A percentile compares a stretch with the other conserved stretches of the same genome.
Conservation (phyloP, 2,797 vertebrate genomes). For the Smutsia gigantea region DNA sequence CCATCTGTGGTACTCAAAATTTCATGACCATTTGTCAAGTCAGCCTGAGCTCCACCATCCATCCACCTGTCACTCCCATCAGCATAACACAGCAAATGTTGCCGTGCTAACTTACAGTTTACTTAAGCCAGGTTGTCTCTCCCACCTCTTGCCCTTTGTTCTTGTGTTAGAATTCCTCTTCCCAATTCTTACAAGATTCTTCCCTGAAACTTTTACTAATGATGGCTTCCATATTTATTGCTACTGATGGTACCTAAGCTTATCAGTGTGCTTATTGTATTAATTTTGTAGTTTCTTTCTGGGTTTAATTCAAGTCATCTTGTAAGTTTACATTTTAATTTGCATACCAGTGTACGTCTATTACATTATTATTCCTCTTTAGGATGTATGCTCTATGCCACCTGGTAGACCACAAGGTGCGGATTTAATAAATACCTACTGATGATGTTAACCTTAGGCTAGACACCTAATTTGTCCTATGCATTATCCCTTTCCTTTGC, state of each 20-base stretch:
- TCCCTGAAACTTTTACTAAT: background rate
- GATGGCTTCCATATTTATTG: background rate
- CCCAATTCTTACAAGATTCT: background rate
- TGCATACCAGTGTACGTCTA: background rate
- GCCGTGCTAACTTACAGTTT: background rate
- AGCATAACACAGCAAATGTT: background rate
- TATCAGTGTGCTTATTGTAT: background rate
- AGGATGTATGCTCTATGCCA: background rate
- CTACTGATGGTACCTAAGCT: background rate
- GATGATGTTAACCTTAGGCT: background rate
- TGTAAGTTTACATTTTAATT: conserved; percentile 34
- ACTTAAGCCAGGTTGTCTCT: background rate
- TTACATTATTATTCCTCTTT: background rate
- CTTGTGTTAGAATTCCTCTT: background rate
- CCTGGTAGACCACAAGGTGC: background rate
- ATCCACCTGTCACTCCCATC: background rate
- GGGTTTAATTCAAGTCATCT: background rate
- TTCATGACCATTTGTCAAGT: background rate
- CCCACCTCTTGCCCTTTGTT: background rate
- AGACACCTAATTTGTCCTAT: background rate
- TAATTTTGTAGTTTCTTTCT: background rate
- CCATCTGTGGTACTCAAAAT: conserved; percentile 4
- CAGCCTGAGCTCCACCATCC: background rate
- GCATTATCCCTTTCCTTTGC: background rate
- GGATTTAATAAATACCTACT: background rate